A percentile compares a stretch with the other conserved stretches of the same genome.
These are phyloP conservation scores for Drosophila ercepeae DNA, from an alignment of 1,140 invertebrate species.

Conservation along the genomic window DNA sequence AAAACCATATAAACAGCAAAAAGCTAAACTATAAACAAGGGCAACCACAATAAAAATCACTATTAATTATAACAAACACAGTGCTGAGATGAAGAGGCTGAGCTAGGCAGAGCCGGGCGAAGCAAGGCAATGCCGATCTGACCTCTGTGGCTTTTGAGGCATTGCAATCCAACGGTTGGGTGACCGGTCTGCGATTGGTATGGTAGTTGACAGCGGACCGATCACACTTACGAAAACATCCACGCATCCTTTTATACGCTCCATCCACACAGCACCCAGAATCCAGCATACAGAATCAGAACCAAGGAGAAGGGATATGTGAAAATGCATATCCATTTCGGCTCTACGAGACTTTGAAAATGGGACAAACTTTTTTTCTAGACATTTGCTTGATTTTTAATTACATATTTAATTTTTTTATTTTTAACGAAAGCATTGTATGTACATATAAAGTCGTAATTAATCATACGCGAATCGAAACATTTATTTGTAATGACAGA, in stretches of 20 bases:
- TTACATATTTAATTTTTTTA: slow-evolving; percentile 31
- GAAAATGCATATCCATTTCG: too few relatives aligned
- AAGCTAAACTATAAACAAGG: slow-evolving; percentile 58
- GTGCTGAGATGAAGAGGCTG: slow-evolving; percentile 19
- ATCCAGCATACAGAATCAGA: not conserved
- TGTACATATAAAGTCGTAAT: slow-evolving; percentile 62
- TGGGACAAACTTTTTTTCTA: slow-evolving; percentile 34
- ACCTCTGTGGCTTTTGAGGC: not conserved
- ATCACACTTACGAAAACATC: not conserved
- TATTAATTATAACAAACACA: slow-evolving; percentile 37
- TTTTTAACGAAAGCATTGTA: slow-evolving; percentile 56
- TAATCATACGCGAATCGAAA: slow-evolving; percentile 53
- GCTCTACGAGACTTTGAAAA: slow-evolving; percentile 11
- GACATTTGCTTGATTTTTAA: slow-evolving; percentile 36
- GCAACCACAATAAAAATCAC: slow-evolving; percentile 43
- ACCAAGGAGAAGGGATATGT: too few relatives aligned
- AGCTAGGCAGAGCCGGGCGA: not conserved
- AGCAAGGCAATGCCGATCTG: not conserved
- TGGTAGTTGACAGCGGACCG: not conserved
- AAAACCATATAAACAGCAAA: slow-evolving; percentile 50
- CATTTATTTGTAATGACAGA: slow-evolving; percentile 21
- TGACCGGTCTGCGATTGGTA: not conserved
- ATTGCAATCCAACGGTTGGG: not conserved
- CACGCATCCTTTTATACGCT: not conserved
- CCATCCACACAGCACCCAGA: not conserved